Base-by-base conservation (phyloP, 2,888 invertebrate species). In the Aphidoletes aphidimyza region DNA sequence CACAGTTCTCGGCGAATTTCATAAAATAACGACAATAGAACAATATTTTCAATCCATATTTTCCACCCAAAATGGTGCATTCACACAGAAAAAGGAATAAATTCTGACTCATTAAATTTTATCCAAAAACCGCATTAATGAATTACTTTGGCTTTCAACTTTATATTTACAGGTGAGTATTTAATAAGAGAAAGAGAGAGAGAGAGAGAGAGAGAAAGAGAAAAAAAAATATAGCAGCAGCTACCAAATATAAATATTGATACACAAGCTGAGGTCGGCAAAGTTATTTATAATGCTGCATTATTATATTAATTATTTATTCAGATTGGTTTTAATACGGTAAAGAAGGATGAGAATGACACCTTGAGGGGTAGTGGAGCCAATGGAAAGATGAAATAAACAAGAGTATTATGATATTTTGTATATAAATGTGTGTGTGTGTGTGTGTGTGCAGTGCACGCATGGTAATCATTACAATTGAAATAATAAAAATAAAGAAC, bases 171-270 rank as follows among this genome's bases (percentile, higher is more conserved):
- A 54, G 54, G 54, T 54, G 54, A 22, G 9, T 54, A 22, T n/a
- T n/a, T 17, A 47, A 47, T 22, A 22, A 22, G 39, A 22, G 54
- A 11, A 54, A 22, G 9, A 22, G 22, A 54, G 22, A 54, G 22
- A n/a, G 22, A 1, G 54, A 8, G 5, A 5, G 39, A 39, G 6
- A 39, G 6, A 39, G 22, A 22, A 54, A 47, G 22, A n/a, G n/a
- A n/a, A n/a, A n/a, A n/a, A n/a, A n/a, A n/a, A n/a, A n/a, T n/a
- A n/a, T n/a, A n/a, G n/a, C n/a, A n/a, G n/a, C n/a, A n/a, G n/a
- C n/a, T n/a, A n/a, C n/a, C n/a, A n/a, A n/a, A n/a, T n/a, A 54
- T 54, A 54, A 54, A 54, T 54, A 54, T 54, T 54, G 54, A 54
- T 54, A 54, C 54, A 54, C 54, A 54, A 54, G 54, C 22, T 54